Percentiles rank a stretch among this genome's conserved stretches.
phyloP scores from a whole-genome alignment of 2,113 vertebrate genomes.

The Macrotus californicus region DNA sequence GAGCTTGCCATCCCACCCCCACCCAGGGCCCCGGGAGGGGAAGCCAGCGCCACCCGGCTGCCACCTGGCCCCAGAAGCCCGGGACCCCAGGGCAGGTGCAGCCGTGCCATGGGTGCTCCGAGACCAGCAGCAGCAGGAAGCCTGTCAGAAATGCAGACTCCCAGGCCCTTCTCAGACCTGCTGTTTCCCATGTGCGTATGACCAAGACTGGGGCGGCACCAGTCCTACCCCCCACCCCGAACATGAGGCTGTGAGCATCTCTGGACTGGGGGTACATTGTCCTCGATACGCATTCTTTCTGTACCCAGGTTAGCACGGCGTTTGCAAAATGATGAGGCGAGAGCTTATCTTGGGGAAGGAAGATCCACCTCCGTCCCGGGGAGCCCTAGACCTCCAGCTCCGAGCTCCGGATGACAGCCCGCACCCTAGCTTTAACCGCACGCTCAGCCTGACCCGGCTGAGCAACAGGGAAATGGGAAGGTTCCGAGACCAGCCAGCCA shows the following conservation, averaged over 20 bases:
- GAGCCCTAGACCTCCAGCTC: not conserved
- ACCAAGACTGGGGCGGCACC: too few relatives aligned
- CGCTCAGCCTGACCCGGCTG: not conserved
- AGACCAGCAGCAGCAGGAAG: too few relatives aligned
- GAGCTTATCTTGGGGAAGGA: not conserved
- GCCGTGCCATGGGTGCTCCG: rapidly evolving
- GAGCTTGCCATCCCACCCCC: rapidly evolving
- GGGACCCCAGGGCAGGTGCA: too few relatives aligned
- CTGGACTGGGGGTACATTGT: rapidly evolving
- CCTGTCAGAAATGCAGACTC: not conserved
- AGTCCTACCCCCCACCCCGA: too few relatives aligned
- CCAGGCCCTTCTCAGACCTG: rapidly evolving
- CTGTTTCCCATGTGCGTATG: too few relatives aligned
- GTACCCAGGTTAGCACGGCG: rapidly evolving
- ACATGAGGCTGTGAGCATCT: too few relatives aligned
- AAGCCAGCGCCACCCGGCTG: not conserved
- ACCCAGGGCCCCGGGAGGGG: not conserved
- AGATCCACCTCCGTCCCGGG: rapidly evolving
- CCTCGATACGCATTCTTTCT: rapidly evolving
- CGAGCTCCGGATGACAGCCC: too few relatives aligned
- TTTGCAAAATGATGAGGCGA: too few relatives aligned
- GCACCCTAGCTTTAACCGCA: too few relatives aligned
- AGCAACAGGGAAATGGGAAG: rapidly evolving
- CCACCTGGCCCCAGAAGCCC: too few relatives aligned
- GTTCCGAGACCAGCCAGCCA: rapidly evolving